Percentiles rank a stretch among this genome's conserved stretches.
These are phyloP conservation scores for Montipora cactus DNA, from an alignment of 64 coral and sea anemone species.

Conservation along the genomic window DNA sequence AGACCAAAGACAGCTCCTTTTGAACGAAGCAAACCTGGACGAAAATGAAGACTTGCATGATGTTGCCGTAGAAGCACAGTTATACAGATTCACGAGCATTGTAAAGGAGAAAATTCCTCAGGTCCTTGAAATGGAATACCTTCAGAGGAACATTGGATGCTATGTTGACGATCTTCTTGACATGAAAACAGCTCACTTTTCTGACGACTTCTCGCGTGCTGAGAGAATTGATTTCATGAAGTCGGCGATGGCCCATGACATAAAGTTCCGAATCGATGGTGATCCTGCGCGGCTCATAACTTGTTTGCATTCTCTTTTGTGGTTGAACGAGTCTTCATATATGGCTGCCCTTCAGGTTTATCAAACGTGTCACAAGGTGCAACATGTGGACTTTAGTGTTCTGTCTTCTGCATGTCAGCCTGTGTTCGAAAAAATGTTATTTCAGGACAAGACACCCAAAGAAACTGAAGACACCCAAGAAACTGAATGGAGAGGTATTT, in stretches of 20 bases:
- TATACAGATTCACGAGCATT: constrained; percentile 54
- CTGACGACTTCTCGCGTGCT: background rate
- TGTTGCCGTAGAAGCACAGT: constrained; percentile 14
- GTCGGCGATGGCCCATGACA: constrained; percentile 30
- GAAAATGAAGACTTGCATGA: constrained; percentile 59
- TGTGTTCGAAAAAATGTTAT: constrained; percentile 34
- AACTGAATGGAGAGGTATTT: background rate
- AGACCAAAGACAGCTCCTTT: constrained; percentile 56
- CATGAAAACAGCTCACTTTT: constrained; percentile 66
- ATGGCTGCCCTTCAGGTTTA: constrained; percentile 47
- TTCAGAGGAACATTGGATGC: constrained; percentile 22
- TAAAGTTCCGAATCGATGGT: constrained; percentile 33
- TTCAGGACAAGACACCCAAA: background rate
- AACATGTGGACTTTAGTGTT: background rate
- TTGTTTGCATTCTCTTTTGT: constrained; percentile 60
- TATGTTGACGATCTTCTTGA: constrained; percentile 88
- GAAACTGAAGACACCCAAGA: background rate
- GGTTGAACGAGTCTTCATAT: constrained; percentile 55
- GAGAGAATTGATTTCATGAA: constrained; percentile 73
- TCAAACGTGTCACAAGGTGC: constrained; percentile 7
- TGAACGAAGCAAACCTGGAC: constrained; percentile 66
- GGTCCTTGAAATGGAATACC: constrained; percentile 53
- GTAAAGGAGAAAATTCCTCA: constrained; percentile 74
- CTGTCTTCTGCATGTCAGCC: background rate
- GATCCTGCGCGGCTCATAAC: constrained; percentile 47